These are phyloP conservation scores for Siniperca knerii DNA, from an alignment of 2,113 vertebrate genomes.

Conservation along the genomic window DNA sequence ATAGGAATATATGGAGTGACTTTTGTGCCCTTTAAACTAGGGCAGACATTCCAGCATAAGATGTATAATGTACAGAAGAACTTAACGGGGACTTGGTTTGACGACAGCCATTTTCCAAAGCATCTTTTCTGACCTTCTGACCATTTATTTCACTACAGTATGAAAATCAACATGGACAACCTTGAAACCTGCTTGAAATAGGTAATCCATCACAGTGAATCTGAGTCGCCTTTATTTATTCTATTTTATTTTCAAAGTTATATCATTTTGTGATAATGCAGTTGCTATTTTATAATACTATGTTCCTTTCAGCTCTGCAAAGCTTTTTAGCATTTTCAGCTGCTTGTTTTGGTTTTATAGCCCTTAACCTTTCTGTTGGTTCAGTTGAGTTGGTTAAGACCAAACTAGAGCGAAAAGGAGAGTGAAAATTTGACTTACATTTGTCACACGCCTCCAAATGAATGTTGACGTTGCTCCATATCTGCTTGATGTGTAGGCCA, in stretches of 20 bases:
- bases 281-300: not conserved
- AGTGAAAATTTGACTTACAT: too few species aligned
- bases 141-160: not conserved
- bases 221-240: not conserved
- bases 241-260: not conserved
- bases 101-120: not conserved
- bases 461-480: too few species aligned
- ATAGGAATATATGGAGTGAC: not conserved
- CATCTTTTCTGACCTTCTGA: not conserved
- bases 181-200: not conserved
- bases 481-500: too few species aligned
- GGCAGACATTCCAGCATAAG: not conserved
- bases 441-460: too few species aligned
- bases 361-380: too few species aligned
- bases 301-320: not conserved
- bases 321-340: not conserved
- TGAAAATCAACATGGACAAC: not conserved
- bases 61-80: not conserved
- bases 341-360: not conserved
- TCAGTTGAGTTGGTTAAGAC: too few species aligned
- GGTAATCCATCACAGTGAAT: not conserved
- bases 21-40: not conserved
- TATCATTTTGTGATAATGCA: not conserved
- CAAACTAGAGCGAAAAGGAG: too few species aligned
- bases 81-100: not conserved